phyloP scores from a whole-genome alignment of 2,113 vertebrate genomes.

The Cololabis saira region DNA sequence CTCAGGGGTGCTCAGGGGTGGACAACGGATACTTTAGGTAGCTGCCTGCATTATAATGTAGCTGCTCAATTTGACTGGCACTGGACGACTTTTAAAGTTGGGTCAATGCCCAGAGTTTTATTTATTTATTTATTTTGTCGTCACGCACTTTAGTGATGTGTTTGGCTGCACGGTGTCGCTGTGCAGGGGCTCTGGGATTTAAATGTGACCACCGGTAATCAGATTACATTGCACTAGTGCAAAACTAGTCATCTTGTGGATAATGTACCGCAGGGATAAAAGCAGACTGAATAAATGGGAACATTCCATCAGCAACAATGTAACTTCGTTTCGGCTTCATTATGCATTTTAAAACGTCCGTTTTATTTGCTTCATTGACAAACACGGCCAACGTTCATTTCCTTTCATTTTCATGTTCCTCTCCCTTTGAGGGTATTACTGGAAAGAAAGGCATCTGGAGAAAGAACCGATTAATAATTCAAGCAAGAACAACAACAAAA shows the following conservation, averaged over 20 bases:
- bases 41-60: not conserved
- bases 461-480: slow-evolving; percentile 32
- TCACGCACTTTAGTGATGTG: not conserved
- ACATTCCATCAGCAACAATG: not conserved
- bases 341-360: slow-evolving; percentile 1
- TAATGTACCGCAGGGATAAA: not conserved
- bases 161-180: not conserved
- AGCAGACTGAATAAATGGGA: not conserved
- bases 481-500: slow-evolving; percentile 13
- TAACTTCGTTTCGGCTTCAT: not conserved
- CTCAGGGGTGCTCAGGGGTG: too few species aligned
- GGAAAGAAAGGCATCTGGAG: slow-evolving; percentile 18
- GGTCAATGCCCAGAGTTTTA: not conserved
- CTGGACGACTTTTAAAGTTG: not conserved
- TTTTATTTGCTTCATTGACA: not conserved
- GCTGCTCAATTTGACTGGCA: not conserved
- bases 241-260: not conserved
- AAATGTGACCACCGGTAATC: not conserved
- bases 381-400: not conserved
- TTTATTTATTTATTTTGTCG: not conserved
- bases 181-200: not conserved
- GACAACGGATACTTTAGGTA: not conserved
- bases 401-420: not conserved
- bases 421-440: slow-evolving; percentile 3
- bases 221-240: not conserved